Conservation (phyloP, 2,113 vertebrate species). For the Sceloporus undulatus region DNA sequence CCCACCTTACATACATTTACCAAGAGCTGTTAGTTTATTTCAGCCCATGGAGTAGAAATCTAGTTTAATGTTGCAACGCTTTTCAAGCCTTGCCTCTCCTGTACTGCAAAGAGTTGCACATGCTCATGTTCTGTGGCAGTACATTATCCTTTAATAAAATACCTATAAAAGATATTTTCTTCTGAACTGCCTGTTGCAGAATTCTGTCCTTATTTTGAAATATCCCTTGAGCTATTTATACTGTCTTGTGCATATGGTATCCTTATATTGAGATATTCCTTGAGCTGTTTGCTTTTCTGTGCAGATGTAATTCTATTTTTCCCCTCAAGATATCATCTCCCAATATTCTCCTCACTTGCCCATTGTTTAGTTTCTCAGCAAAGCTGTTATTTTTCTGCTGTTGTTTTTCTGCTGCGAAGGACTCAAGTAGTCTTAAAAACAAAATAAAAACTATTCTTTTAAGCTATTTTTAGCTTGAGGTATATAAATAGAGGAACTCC, state of each 20-base stretch:
- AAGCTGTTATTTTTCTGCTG: conserved; percentile 42
- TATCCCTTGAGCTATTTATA: conserved; percentile 49
- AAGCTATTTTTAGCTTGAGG: conserved; percentile 27
- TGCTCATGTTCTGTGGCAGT: background rate
- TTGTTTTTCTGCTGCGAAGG: conserved; percentile 22
- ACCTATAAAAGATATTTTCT: conserved; percentile 10
- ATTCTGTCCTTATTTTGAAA: conserved; percentile 42
- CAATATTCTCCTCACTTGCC: conserved; percentile 41
- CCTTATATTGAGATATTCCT: conserved; percentile 47
- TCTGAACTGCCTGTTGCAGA: conserved; percentile 25
- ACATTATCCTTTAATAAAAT: conserved; percentile 14
- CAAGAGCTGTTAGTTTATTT: conserved; percentile 5
- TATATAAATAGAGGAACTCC: background rate
- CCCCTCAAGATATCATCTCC: conserved; percentile 29
- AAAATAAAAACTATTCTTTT: conserved; percentile 15
- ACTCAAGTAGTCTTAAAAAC: conserved; percentile 26
- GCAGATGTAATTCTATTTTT: conserved; percentile 39
- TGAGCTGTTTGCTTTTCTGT: conserved; percentile 38
- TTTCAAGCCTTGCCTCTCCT: background rate
- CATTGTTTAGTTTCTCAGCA: conserved; percentile 44
- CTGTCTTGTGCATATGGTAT: conserved; percentile 38
- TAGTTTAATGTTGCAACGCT: conserved; percentile 7
- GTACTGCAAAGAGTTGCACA: background rate
- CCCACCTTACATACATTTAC: background rate
- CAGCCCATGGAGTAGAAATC: background rate